Conservation (phyloP, 2,113 vertebrate species). For the Megaptera novaeangliae region DNA sequence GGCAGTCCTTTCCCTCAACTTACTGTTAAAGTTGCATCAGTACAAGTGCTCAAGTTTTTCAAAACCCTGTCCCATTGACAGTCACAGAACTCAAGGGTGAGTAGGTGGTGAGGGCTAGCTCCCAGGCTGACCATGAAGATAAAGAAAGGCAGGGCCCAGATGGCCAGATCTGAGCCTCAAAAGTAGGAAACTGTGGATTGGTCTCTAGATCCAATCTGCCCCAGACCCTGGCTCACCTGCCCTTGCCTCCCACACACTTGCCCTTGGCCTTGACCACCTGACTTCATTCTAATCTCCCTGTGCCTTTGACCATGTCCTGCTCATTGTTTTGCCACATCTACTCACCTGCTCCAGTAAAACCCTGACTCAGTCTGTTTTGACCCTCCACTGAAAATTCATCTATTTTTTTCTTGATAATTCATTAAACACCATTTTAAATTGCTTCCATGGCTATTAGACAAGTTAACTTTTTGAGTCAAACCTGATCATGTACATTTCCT, state of each 20-base stretch:
- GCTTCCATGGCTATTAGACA: neutral
- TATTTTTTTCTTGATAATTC: neutral
- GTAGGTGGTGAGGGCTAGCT: neutral
- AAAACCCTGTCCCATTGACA: neutral
- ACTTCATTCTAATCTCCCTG: neutral
- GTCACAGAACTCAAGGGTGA: neutral
- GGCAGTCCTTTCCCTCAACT: neutral
- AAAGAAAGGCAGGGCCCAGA: neutral
- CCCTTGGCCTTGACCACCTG: neutral
- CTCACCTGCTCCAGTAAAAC: neutral
- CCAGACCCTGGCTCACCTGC: neutral
- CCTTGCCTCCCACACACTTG: neutral
- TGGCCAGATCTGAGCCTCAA: neutral
- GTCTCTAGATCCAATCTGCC: neutral
- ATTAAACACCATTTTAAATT: constrained; percentile 5
- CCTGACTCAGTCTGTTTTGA: neutral
- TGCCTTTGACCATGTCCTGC: neutral
- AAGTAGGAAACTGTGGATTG: neutral
- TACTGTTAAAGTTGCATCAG: neutral
- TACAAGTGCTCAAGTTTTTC: neutral
- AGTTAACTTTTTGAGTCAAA: constrained; percentile 26
- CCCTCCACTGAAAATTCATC: neutral
- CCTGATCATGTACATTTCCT: neutral
- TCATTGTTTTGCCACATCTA: neutral
- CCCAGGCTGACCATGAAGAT: neutral